phyloP scores from a whole-genome alignment of 2,888 invertebrate genomes.

The Eupithecia pulchellata region DNA sequence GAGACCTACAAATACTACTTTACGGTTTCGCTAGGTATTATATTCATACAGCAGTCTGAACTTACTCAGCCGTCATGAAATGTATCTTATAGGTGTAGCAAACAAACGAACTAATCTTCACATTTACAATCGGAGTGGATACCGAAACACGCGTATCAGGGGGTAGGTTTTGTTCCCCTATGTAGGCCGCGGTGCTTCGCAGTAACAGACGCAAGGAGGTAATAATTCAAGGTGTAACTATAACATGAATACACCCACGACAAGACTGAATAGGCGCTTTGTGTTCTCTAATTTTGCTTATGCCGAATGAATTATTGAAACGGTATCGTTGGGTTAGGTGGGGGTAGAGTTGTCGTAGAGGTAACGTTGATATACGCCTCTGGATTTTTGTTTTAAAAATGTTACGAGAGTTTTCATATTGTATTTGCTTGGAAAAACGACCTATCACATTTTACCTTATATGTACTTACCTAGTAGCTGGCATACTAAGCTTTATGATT shows the following conservation, averaged over 20 bases:
- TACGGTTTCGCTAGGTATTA: too few relatives aligned
- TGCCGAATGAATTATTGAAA: constrained; percentile 66
- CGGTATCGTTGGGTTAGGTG: constrained; percentile 48
- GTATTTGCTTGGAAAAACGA: not conserved
- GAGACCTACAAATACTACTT: too few relatives aligned
- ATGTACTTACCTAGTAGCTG: not conserved
- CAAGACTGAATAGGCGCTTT: constrained; percentile 57
- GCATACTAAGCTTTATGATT: not conserved
- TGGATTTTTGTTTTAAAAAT: not conserved
- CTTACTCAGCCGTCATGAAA: too few relatives aligned
- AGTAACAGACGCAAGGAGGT: constrained; percentile 51
- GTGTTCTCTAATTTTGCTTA: constrained; percentile 65
- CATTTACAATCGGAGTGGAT: not conserved
- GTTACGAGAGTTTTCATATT: not conserved
- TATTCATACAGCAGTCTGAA: too few relatives aligned
- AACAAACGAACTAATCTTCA: constrained; percentile 1
- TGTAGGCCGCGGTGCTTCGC: constrained; percentile 44
- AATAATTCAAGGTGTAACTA: constrained; percentile 68
- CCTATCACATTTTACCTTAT: not conserved
- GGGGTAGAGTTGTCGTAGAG: constrained; percentile 14
- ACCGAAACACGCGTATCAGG: not conserved
- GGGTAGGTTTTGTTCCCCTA: constrained; percentile 42
- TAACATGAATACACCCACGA: constrained; percentile 57
- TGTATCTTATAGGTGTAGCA: not conserved
- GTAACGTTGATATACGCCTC: constrained; percentile 1